phyloP scores from a whole-genome alignment of 2,797 vertebrate genomes.

The Zalophus californianus region DNA sequence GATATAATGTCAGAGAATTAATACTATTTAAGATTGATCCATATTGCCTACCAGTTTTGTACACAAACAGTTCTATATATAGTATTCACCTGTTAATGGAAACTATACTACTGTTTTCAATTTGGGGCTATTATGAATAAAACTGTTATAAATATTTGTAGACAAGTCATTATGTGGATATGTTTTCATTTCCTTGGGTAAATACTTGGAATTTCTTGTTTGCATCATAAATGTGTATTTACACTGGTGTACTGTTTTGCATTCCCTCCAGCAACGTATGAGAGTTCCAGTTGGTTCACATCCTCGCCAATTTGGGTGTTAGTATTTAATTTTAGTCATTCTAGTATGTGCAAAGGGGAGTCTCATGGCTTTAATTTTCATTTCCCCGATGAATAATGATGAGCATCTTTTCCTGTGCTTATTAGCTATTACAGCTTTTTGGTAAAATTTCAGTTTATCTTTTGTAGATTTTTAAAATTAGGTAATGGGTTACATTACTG shows the following conservation, averaged over 20 bases:
- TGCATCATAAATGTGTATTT: not conserved
- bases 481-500: not conserved
- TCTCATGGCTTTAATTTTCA: conserved; percentile 23
- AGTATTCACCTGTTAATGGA: conserved; percentile 2
- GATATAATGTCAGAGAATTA: conserved; percentile 4
- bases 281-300: not conserved
- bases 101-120: not conserved
- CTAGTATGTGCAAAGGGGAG: not conserved
- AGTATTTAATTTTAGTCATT: conserved; percentile 21
- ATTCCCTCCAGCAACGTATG: not conserved
- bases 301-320: not conserved
- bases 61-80: not conserved
- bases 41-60: not conserved
- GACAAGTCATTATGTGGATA: not conserved
- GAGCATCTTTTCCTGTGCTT: not conserved
- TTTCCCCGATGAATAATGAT: not conserved
- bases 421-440: not conserved
- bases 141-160: not conserved
- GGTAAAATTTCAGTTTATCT: not conserved
- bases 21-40: not conserved
- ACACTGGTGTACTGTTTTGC: not conserved
- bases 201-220: conserved; percentile 28
- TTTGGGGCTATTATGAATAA: not conserved
- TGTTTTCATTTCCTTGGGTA: conserved; percentile 37
- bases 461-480: conserved; percentile 30